These are phyloP conservation scores for Carlito syrichta DNA, from an alignment of 2,113 vertebrate species.

Conservation along the genomic window DNA sequence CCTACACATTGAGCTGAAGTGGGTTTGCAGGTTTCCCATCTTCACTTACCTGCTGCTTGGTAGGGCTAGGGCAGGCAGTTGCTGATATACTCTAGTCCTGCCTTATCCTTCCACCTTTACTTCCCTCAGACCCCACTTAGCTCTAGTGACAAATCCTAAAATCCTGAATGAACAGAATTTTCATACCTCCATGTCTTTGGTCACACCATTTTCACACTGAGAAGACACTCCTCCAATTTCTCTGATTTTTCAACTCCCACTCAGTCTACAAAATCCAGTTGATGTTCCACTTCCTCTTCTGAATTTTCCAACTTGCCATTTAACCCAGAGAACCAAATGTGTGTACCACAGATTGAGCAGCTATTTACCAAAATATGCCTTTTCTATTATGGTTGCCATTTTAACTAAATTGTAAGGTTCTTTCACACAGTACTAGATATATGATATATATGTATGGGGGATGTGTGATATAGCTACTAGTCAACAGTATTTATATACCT, in stretches of 20 bases:
- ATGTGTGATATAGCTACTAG: neutral
- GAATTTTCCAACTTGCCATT: neutral
- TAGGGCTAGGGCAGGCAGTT: neutral
- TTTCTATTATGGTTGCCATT: neutral
- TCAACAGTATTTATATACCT: neutral
- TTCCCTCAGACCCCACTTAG: neutral
- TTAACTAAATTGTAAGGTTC: neutral
- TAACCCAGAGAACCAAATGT: neutral
- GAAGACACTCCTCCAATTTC: neutral
- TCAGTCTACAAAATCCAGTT: neutral
- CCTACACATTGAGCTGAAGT: fast-evolving
- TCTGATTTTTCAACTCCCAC: neutral
- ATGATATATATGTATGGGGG: neutral
- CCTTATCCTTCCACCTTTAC: neutral
- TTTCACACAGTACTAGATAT: neutral
- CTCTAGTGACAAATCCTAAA: neutral
- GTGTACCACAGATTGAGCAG: neutral
- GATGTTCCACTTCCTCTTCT: neutral
- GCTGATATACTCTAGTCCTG: neutral
- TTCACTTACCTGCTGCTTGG: neutral
- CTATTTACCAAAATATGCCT: neutral
- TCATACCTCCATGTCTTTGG: neutral
- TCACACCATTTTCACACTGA: neutral
- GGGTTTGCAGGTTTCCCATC: neutral
- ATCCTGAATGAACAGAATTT: neutral